Conservation (phyloP, 2,113 vertebrate species). For the Apteryx owenii region DNA sequence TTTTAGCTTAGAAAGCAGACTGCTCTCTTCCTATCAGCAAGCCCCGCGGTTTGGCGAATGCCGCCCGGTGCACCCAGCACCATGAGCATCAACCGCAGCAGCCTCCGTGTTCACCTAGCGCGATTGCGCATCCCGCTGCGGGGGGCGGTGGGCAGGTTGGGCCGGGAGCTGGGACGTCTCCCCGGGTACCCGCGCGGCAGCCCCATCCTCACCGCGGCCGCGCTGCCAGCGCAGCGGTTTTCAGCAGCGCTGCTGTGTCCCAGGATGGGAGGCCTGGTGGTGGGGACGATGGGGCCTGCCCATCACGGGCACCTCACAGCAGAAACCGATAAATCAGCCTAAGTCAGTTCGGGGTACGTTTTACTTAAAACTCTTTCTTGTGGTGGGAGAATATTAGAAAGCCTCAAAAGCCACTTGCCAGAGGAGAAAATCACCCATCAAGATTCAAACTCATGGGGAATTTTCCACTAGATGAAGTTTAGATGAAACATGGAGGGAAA, state of each 20-base stretch:
- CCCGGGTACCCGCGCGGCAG: neutral
- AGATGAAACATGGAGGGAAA: neutral
- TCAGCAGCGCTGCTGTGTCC: neutral
- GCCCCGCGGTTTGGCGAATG: rapidly evolving
- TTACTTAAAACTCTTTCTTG: neutral
- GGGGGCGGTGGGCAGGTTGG: too few species aligned
- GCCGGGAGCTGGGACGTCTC: neutral
- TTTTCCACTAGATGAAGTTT: neutral
- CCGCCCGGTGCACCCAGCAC: rapidly evolving
- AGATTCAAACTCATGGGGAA: neutral
- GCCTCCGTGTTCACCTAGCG: too few species aligned
- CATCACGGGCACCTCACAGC: neutral
- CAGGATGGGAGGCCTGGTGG: neutral
- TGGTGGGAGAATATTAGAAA: neutral
- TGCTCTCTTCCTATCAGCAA: neutral
- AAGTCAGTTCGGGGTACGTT: neutral
- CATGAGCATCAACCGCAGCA: neutral
- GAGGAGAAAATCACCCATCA: neutral
- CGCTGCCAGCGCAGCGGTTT: too few species aligned
- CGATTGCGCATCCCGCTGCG: too few species aligned
- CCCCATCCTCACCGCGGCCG: too few species aligned
- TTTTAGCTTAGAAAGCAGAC: neutral
- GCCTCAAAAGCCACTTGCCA: neutral
- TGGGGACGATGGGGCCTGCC: too few species aligned
- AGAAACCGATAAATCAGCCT: neutral